These are phyloP conservation scores for Epinotia brunnichana DNA, from an alignment of 2,888 invertebrate genomes.

Conservation along the genomic window DNA sequence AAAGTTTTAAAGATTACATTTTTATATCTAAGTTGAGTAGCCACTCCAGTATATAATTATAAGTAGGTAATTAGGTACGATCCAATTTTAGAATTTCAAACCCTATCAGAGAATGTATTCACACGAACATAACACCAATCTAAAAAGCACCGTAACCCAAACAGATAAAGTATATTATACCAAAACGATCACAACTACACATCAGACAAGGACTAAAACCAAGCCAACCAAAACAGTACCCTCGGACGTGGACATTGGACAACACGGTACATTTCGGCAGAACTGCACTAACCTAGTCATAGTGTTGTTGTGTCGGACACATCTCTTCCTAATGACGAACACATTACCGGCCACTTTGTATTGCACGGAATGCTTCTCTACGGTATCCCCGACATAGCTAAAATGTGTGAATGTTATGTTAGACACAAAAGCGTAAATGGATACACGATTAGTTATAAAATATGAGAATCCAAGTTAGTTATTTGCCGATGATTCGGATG, in stretches of 20 bases:
- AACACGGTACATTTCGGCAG: conserved; percentile 12
- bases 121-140: not conserved
- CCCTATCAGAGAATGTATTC: conserved; percentile 5
- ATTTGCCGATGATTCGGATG: no score
- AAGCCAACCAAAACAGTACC: conserved; percentile 17
- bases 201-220: conserved; percentile 7
- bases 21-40: no score
- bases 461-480: no score
- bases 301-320: conserved; percentile 78
- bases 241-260: conserved; percentile 16
- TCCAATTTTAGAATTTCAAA: not conserved
- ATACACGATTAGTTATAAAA: no score
- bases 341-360: conserved; percentile 76
- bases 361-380: conserved; percentile 79
- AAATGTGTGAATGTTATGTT: conserved; percentile 56
- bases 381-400: conserved; percentile 78
- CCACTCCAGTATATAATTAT: not conserved
- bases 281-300: conserved; percentile 76
- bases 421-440: conserved; percentile 46
- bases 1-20: no score
- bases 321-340: conserved; percentile 71
- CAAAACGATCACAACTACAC: conserved; percentile 26
- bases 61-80: not conserved
- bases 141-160: conserved; percentile 15
- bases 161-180: conserved; percentile 15